Percentiles rank a stretch among this genome's conserved stretches.
These are phyloP conservation scores for Stenichneumon culpator DNA, from an alignment of 2,888 invertebrate species.

Conservation along the genomic window DNA sequence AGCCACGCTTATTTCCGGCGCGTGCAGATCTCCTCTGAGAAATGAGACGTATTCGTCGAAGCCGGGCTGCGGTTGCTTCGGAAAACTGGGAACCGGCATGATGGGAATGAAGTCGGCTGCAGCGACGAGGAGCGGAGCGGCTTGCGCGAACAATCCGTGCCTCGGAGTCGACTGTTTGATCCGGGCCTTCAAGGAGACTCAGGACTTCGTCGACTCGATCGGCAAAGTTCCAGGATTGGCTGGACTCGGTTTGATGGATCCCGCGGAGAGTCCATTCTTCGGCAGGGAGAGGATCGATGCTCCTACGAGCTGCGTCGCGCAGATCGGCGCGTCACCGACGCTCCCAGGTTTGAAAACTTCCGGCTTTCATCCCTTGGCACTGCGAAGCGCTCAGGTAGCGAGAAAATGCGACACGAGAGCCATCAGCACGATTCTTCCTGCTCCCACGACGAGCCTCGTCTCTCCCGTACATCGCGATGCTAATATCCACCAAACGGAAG, in stretches of 20 bases:
- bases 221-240: slow-evolving; percentile 75
- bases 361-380: background rate
- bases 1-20: slow-evolving; percentile 66
- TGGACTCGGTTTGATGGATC: slow-evolving; percentile 76
- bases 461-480: slow-evolving; percentile 20
- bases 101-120: slow-evolving; percentile 44
- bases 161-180: slow-evolving; percentile 73
- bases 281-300: slow-evolving; percentile 64
- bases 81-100: slow-evolving; percentile 60
- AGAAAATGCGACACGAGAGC: slow-evolving; percentile 1
- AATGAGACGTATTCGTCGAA: slow-evolving; percentile 25
- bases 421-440: background rate
- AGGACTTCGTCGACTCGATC: slow-evolving; percentile 75
- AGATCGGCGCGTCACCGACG: background rate
- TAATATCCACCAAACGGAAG: slow-evolving; percentile 22
- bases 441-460: background rate
- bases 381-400: background rate
- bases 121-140: slow-evolving; percentile 12
- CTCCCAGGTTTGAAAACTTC: background rate
- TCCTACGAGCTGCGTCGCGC: slow-evolving; percentile 42
- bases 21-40: slow-evolving; percentile 60
- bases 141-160: slow-evolving; percentile 70
- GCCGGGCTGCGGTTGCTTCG: slow-evolving; percentile 69
- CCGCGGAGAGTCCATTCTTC: slow-evolving; percentile 76
- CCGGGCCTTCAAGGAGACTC: slow-evolving; percentile 73